phyloP scores from a whole-genome alignment of 2,888 invertebrate genomes.

The Caenorhabditis auriculariae region DNA sequence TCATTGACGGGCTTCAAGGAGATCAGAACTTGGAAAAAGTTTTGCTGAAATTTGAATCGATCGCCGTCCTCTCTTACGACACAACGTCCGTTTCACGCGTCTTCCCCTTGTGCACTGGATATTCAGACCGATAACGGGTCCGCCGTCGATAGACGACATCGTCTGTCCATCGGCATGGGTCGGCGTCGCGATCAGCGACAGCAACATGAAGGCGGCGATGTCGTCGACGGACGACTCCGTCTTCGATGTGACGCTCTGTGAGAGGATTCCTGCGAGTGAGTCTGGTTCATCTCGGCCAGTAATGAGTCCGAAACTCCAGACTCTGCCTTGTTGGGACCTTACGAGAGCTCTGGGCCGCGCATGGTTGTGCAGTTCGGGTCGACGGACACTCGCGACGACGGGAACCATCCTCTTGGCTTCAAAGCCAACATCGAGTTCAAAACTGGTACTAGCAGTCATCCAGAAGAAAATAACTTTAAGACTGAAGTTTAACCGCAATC shows the following conservation, averaged over 20 bases:
- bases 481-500: too few species aligned
- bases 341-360: conserved; percentile 52
- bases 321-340: conserved; percentile 46
- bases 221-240: conserved; percentile 51
- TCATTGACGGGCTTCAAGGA: conserved; percentile 85
- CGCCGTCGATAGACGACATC: conserved; percentile 30
- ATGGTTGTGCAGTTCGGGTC: conserved; percentile 66
- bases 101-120: not conserved
- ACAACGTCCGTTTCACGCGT: conserved; percentile 6
- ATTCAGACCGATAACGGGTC: conserved; percentile 16
- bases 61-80: conserved; percentile 47
- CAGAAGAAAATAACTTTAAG: not conserved
- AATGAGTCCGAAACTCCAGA: conserved; percentile 6
- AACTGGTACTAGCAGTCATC: conserved; percentile 61
- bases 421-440: conserved; percentile 65
- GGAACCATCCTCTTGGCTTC: conserved; percentile 61
- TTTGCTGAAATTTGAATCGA: conserved; percentile 49
- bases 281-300: not conserved
- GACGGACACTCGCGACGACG: conserved; percentile 39
- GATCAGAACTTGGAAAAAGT: conserved; percentile 62
- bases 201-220: conserved; percentile 49
- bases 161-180: conserved; percentile 53
- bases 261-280: conserved; percentile 28
- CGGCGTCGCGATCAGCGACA: conserved; percentile 46
- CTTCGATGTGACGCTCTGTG: conserved; percentile 57